Evolutionary conservation across 1,140 invertebrate genomes (phyloP).

Genomic region (Stenopsyche tienmushanensis): DNA sequence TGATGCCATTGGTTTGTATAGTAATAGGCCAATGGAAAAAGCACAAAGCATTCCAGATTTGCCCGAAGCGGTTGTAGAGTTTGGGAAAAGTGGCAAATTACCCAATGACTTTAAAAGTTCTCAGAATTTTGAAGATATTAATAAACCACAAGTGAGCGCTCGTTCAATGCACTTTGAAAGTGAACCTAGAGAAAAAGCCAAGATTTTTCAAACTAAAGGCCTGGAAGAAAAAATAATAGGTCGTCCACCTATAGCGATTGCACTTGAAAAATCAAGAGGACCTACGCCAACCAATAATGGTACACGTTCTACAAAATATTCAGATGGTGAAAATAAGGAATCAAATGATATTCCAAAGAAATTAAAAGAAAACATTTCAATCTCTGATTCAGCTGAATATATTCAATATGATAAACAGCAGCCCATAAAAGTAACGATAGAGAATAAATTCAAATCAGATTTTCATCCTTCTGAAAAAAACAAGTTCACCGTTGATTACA

Average conservation of each 20-base stretch:
- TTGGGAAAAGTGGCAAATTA: slow-evolving; percentile 46
- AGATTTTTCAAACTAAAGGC: slow-evolving; percentile 5
- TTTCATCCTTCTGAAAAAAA: slow-evolving; percentile 4
- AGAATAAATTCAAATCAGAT: slow-evolving; percentile 14
- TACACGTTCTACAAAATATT: slow-evolving; percentile 13
- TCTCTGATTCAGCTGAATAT: background rate
- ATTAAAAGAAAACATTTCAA: too few relatives aligned
- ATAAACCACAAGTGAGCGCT: background rate
- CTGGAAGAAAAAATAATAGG: slow-evolving; percentile 8
- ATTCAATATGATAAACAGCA: background rate
- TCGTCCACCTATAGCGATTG: slow-evolving; percentile 16
- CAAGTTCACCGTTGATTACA: slow-evolving; percentile 6
- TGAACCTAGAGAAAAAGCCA: background rate
- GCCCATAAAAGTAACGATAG: slow-evolving; percentile 10
- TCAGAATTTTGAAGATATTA: background rate
- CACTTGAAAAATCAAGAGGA: slow-evolving; percentile 15
- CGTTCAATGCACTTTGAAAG: too few relatives aligned
- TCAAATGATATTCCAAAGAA: background rate
- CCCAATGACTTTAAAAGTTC: slow-evolving; percentile 42
- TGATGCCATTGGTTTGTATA: slow-evolving; percentile 49
- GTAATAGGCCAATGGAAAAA: slow-evolving; percentile 48
- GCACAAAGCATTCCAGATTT: slow-evolving; percentile 51
- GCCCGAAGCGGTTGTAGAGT: slow-evolving; percentile 44
- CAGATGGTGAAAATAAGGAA: background rate
- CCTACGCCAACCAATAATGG: background rate